A percentile compares a stretch with the other conserved stretches of the same genome.
Evolutionary conservation across 2,113 vertebrate genomes (phyloP).

Genomic region (Cyanoliseus patagonus): DNA sequence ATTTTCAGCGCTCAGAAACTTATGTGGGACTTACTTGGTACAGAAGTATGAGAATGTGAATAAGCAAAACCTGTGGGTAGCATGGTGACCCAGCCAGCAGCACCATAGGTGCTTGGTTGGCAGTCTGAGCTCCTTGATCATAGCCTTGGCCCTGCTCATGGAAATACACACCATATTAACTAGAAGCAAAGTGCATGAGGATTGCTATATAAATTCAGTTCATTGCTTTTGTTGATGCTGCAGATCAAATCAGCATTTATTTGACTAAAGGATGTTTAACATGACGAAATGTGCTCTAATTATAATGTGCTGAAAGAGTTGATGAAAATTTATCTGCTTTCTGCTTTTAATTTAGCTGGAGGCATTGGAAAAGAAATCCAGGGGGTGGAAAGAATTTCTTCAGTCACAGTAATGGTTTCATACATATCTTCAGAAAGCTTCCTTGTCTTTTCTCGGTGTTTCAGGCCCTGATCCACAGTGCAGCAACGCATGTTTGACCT

Average conservation of each 20-base stretch:
- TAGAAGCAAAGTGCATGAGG: background rate
- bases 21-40: background rate
- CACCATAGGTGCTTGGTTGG: background rate
- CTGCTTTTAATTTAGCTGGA: conserved; percentile 46
- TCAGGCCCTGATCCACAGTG: background rate
- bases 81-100: background rate
- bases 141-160: background rate
- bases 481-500: background rate
- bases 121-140: background rate
- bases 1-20: background rate
- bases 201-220: background rate
- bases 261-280: conserved; percentile 16
- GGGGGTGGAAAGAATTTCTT: background rate
- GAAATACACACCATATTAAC: background rate
- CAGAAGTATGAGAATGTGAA: background rate
- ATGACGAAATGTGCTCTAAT: conserved; percentile 37
- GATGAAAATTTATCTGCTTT: conserved; percentile 25
- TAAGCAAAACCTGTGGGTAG: background rate
- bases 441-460: background rate
- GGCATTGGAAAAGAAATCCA: conserved; percentile 45
- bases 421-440: background rate
- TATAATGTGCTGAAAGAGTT: conserved; percentile 36
- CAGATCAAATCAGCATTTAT: conserved; percentile 11
- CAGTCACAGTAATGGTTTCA: background rate
- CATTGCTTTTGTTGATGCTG: background rate